Evolutionary conservation across 2,888 invertebrate species (phyloP).

Genomic region (Brachycybe producta): DNA sequence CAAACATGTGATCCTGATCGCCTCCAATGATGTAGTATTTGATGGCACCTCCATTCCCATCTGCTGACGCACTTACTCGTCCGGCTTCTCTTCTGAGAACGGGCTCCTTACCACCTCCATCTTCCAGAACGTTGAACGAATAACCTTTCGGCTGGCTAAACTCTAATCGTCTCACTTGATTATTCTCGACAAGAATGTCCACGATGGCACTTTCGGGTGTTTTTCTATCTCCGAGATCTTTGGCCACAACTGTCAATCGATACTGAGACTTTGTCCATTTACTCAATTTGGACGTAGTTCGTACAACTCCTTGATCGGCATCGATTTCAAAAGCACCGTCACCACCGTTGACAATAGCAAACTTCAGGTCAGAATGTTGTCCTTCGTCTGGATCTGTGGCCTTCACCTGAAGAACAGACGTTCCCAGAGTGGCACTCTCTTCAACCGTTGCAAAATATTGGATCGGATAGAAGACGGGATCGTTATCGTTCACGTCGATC

Average conservation of each 20-base stretch:
- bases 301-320: constrained; percentile 59
- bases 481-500: constrained; percentile 82
- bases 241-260: constrained; percentile 56
- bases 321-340: constrained; percentile 63
- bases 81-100: constrained; percentile 62
- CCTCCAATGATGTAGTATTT: constrained; percentile 68
- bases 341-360: constrained; percentile 61
- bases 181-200: constrained; percentile 25
- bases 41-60: constrained; percentile 32
- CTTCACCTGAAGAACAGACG: constrained; percentile 52
- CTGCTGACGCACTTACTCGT: constrained; percentile 42
- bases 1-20: constrained; percentile 61
- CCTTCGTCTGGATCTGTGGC: constrained; percentile 52
- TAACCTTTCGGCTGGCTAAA: constrained; percentile 60
- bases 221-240: constrained; percentile 58
- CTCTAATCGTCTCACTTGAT: constrained; percentile 44
- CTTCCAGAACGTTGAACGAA: constrained; percentile 69
- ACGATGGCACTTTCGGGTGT: constrained; percentile 62
- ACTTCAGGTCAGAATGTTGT: constrained; percentile 58
- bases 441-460: constrained; percentile 65
- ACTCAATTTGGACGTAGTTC: constrained; percentile 51
- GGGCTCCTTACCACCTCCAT: constrained; percentile 49
- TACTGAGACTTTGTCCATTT: constrained; percentile 50
- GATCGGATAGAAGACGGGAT: constrained; percentile 79
- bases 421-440: constrained; percentile 51